Evolutionary conservation across 2,888 invertebrate genomes (phyloP), one percentile per base, ranked within the genome.

Genomic region (Xestia xanthographa): DNA sequence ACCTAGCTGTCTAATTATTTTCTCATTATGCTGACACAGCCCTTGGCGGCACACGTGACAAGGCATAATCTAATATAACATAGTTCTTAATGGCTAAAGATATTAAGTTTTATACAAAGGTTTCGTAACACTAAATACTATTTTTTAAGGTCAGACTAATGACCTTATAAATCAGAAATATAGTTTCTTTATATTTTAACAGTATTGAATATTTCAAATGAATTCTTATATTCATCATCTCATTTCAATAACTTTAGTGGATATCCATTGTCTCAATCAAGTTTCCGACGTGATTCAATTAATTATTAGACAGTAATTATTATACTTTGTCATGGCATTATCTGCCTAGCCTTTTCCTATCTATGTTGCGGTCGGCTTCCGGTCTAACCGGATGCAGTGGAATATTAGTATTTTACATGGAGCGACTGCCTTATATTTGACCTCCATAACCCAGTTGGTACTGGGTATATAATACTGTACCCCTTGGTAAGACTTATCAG

Each of bases 21-120:
- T 60, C 83, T 84, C 86, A 87, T 88, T 88, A 87, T 86, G 86
- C 86, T 48, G 45, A 41, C 72, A 75, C 75, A 78, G 80, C 71
- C 81, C 72, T 63, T 66, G 58, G 41, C 2, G 29, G 60, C 66
- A 82, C 78, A 81, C 89, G 89, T 89, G 89, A 85, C 84, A 56
- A 9, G 6, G 82, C 88, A 88, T 90, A 90, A 88, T 87, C 48
- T 72, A 63, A 77, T 68, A 80, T 66, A 80, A 75, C 72, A 77
- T 71, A 72, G 67, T 71, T 56, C 72, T 60, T 84, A 84, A 81
- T 84, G 85, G 53, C 41, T 41, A 9, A 82, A 75, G 66, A 43
- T 77, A 29, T 75, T 76, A 60, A 26, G 41, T 63, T 63, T 62
- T 50, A 45, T 17, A 53, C 34, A 5, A 22, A 17, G 17, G 6